Percentiles rank a stretch among this genome's conserved stretches.
These are phyloP conservation scores for Gibbula magus DNA, from an alignment of 2,888 invertebrate genomes.

Conservation along the genomic window DNA sequence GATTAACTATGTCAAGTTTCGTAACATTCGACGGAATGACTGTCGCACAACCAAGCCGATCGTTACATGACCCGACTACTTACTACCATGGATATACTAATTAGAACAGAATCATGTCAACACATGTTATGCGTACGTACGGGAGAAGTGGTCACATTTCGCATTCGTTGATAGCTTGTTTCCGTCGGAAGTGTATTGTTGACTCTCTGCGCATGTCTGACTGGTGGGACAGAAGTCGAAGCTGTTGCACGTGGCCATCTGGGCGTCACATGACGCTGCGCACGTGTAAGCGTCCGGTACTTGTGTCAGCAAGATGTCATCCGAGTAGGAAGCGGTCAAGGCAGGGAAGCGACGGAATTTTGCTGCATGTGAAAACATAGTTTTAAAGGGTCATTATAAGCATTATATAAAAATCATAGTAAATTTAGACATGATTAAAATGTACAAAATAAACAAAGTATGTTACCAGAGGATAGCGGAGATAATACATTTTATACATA, in stretches of 20 bases:
- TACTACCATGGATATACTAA: too few species aligned
- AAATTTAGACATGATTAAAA: too few species aligned
- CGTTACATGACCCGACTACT: too few species aligned
- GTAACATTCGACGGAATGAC: not conserved
- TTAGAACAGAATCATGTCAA: too few species aligned
- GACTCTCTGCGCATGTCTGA: constrained; percentile 53
- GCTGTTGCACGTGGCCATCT: constrained; percentile 51
- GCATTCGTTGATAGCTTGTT: constrained; percentile 28
- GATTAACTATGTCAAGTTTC: too few species aligned
- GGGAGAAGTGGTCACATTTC: constrained; percentile 55
- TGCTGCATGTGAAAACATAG: constrained; percentile 21
- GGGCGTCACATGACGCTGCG: not conserved
- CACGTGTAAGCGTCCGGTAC: constrained; percentile 46
- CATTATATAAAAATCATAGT: too few species aligned
- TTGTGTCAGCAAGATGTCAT: constrained; percentile 19
- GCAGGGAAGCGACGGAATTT: constrained; percentile 45
- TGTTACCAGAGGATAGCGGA: too few species aligned
- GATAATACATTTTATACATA: too few species aligned
- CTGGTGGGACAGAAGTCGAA: constrained; percentile 57
- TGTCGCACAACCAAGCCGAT: too few species aligned
- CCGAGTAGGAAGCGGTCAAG: constrained; percentile 50
- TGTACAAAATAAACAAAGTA: too few species aligned
- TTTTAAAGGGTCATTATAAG: too few species aligned
- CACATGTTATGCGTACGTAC: constrained; percentile 41
- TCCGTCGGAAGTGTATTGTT: constrained; percentile 46